phyloP scores from a whole-genome alignment of 2,888 invertebrate genomes.

The Harpalus rubripes region DNA sequence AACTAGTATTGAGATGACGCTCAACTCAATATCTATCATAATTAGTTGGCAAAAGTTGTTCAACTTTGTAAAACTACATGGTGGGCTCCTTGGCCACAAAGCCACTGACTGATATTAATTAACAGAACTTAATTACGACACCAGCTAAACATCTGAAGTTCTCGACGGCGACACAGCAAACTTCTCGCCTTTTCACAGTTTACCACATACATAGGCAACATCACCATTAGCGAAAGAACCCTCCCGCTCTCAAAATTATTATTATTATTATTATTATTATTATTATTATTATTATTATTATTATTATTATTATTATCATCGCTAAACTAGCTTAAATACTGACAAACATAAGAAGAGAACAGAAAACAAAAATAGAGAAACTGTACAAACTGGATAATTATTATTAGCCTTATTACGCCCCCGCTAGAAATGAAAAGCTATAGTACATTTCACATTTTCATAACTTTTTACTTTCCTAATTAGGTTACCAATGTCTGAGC shows the following conservation, averaged over 20 bases:
- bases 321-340: too few species aligned
- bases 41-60: constrained; percentile 51
- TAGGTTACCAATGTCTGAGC: too few species aligned
- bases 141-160: constrained; percentile 44
- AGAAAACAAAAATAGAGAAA: too few species aligned
- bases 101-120: constrained; percentile 65
- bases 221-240: constrained; percentile 4
- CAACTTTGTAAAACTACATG: constrained; percentile 48
- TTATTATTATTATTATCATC: too few species aligned
- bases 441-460: too few species aligned
- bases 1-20: not conserved
- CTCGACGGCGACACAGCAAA: constrained; percentile 24
- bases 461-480: too few species aligned
- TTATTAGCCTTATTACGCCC: too few species aligned
- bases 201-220: not conserved
- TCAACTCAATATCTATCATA: constrained; percentile 45
- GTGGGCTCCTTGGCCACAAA: constrained; percentile 49
- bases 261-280: not conserved
- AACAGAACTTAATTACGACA: constrained; percentile 63
- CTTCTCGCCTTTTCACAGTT: constrained; percentile 1
- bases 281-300: too few species aligned
- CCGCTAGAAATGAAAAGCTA: too few species aligned
- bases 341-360: too few species aligned
- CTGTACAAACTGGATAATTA: too few species aligned
- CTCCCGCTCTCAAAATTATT: not conserved